These are phyloP conservation scores for Silurus aristotelis DNA, from an alignment of 2,797 vertebrate species.

Conservation along the genomic window DNA sequence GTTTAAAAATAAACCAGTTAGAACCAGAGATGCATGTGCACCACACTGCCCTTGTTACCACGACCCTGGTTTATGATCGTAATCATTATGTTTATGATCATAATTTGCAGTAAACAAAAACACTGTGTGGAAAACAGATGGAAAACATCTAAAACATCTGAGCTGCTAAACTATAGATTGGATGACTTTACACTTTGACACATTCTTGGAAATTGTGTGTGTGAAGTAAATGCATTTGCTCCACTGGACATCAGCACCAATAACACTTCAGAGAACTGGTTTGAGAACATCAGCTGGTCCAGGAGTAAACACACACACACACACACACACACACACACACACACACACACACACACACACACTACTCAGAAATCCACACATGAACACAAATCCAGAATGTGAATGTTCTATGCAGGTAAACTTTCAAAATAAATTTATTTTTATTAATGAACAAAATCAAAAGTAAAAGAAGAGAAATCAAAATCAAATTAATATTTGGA, in stretches of 20 bases:
- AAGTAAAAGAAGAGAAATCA: no score
- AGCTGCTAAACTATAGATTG: neutral
- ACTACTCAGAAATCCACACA: neutral
- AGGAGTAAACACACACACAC: neutral
- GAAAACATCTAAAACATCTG: neutral
- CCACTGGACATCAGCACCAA: neutral
- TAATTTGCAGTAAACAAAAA: neutral
- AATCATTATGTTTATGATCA: no score
- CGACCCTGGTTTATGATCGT: neutral
- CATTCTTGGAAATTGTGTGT: neutral
- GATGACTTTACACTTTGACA: neutral
- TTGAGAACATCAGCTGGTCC: slow-evolving; percentile 11
- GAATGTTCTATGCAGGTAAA: no score
- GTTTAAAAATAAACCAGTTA: no score
- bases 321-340: neutral
- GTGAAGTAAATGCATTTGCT: neutral
- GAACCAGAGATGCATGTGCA: no score
- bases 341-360: neutral
- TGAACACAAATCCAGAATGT: no score
- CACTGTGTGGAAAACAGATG: neutral
- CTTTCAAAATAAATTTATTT: no score
- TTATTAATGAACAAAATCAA: no score
- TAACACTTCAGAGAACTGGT: slow-evolving; percentile 32
- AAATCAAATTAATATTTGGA: no score
- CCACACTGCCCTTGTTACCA: no score